phyloP scores from a whole-genome alignment of 1,140 invertebrate genomes.

The Formica exsecta region DNA sequence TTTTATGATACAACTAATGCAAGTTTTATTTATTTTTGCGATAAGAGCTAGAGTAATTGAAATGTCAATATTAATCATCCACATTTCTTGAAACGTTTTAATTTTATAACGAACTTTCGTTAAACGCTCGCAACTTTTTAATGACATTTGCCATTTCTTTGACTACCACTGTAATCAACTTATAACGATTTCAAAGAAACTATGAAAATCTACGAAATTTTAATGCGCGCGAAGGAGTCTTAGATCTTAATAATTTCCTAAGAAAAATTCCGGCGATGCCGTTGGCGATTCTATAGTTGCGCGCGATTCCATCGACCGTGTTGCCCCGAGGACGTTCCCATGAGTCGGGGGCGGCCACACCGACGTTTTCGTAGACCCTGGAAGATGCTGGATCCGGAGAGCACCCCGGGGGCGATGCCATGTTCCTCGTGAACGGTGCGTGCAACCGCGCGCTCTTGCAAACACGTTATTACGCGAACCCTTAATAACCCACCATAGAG shows the following conservation, averaged over 20 bases:
- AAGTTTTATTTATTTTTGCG: background rate
- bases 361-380: conserved; percentile 54
- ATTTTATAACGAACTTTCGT: background rate
- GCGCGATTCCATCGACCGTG: conserved; percentile 59
- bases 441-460: conserved; percentile 72
- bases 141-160: background rate
- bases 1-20: background rate
- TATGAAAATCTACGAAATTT: conserved; percentile 24
- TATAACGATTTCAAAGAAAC: conserved; percentile 28
- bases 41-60: too few species aligned
- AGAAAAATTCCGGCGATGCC: conserved; percentile 54
- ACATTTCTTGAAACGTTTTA: background rate
- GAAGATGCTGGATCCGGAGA: conserved; percentile 59
- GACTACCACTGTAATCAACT: conserved; percentile 9
- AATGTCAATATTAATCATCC: background rate
- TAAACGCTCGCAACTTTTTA: conserved; percentile 4
- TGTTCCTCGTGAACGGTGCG: conserved; percentile 73
- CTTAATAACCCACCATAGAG: conserved; percentile 72
- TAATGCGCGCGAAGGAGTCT: conserved; percentile 31
- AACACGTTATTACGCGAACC: conserved; percentile 78
- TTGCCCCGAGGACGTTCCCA: conserved; percentile 83
- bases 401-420: conserved; percentile 65
- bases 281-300: conserved; percentile 26
- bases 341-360: conserved; percentile 83
- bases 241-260: conserved; percentile 56